phyloP scores from a whole-genome alignment of 1,140 invertebrate genomes.

The Apis dorsata region DNA sequence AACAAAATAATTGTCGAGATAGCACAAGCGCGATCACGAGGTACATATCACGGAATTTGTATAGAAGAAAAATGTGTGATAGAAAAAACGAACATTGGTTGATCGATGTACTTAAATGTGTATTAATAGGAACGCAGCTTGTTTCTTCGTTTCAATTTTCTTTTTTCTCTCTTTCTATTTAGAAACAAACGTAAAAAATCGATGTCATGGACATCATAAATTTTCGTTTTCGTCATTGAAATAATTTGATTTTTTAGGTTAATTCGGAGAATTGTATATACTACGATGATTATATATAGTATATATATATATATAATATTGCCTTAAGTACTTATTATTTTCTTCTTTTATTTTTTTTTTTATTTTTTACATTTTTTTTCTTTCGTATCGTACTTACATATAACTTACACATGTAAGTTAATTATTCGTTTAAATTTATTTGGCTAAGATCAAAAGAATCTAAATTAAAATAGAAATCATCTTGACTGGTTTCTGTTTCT shows the following conservation, averaged over 20 bases:
- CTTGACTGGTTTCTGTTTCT: constrained; percentile 15
- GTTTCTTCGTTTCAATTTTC: constrained; percentile 11
- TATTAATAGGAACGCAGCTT: constrained; percentile 44
- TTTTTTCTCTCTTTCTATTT: constrained; percentile 3
- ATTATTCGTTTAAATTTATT: constrained; percentile 33
- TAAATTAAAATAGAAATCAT: background rate
- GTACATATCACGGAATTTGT: constrained; percentile 47
- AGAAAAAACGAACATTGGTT: constrained; percentile 43
- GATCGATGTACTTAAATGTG: constrained; percentile 67
- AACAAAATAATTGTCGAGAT: constrained; percentile 22
- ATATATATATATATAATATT: constrained; percentile 25
- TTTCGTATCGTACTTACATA: background rate
- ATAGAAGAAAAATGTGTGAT: constrained; percentile 16
- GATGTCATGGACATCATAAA: constrained; percentile 19
- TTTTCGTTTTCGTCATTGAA: background rate
- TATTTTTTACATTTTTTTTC: constrained; percentile 26
- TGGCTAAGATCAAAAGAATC: constrained; percentile 31
- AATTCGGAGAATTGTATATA: constrained; percentile 16
- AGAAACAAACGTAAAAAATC: background rate
- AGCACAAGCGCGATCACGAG: constrained; percentile 39
- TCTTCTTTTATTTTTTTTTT: background rate
- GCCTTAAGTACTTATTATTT: constrained; percentile 60
- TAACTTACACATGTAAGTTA: constrained; percentile 15
- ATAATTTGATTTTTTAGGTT: constrained; percentile 11
- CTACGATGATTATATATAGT: constrained; percentile 38